phyloP scores from a whole-genome alignment of 2,888 invertebrate species.

The Pammene aurita region DNA sequence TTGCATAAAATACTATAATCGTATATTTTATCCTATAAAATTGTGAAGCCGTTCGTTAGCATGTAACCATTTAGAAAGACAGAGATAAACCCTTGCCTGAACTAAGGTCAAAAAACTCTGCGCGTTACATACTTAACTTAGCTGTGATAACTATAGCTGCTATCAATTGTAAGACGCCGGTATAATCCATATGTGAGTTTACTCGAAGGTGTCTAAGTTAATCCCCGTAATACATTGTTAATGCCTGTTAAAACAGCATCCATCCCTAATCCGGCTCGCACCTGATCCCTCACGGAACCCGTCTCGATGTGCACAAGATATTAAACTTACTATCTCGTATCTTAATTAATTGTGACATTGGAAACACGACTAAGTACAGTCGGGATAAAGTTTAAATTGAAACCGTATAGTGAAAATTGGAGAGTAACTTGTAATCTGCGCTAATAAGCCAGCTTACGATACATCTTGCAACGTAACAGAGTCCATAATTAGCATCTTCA shows the following conservation, averaged over 20 bases:
- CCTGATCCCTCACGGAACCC: conserved; percentile 26
- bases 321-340: conserved; percentile 6
- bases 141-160: no score
- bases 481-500: conserved; percentile 11
- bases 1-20: no score
- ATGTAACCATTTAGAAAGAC: no score
- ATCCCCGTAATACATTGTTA: conserved; percentile 14
- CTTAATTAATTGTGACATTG: neutral
- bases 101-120: no score
- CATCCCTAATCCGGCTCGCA: conserved; percentile 9
- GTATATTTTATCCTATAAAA: no score
- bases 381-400: neutral
- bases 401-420: neutral
- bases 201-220: conserved; percentile 6
- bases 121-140: no score
- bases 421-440: conserved; percentile 19
- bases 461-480: conserved; percentile 8
- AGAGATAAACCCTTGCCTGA: no score
- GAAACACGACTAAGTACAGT: neutral
- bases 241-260: conserved; percentile 22
- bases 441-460: conserved; percentile 10
- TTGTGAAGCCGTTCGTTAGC: no score
- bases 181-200: neutral
- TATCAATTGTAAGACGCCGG: no score
- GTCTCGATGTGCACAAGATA: neutral